Evolutionary conservation across 2,797 vertebrate genomes (phyloP).

Genomic region (Naso thynnoides): DNA sequence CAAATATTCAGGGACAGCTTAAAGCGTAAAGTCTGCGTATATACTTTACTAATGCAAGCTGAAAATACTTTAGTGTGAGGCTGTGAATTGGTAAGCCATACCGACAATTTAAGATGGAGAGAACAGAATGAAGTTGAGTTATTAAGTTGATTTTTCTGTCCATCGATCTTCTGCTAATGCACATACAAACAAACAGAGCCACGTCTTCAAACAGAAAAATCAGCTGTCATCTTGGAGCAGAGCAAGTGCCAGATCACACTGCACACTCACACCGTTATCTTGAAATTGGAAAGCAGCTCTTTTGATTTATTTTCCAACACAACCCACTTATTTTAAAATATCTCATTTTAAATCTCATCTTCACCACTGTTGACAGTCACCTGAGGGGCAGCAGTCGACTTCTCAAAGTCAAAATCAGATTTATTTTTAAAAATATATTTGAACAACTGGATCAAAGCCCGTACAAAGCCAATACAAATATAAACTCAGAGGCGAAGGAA

Average conservation of each 20-base stretch:
- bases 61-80: not conserved
- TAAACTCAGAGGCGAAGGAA: not conserved
- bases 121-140: conserved; percentile 32
- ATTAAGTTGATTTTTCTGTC: conserved; percentile 16
- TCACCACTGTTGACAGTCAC: conserved; percentile 4
- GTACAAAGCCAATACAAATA: conserved; percentile 4
- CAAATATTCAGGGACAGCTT: conserved; percentile 9
- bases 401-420: conserved; percentile 1
- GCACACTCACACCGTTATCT: not conserved
- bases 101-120: conserved; percentile 33
- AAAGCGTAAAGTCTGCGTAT: not conserved
- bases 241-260: not conserved
- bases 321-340: not conserved
- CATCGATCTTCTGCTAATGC: conserved; percentile 29
- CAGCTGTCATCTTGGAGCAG: conserved; percentile 16
- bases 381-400: not conserved
- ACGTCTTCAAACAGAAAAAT: conserved; percentile 1
- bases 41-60: not conserved
- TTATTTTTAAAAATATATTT: conserved; percentile 35
- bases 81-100: not conserved
- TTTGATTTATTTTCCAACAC: conserved; percentile 27
- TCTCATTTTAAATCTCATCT: conserved; percentile 55
- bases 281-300: conserved; percentile 13
- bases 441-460: conserved; percentile 29
- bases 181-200: not conserved